Percentiles rank a stretch among this genome's conserved stretches.
These are phyloP conservation scores for Syndactyla subalaris DNA, from an alignment of 2,797 vertebrate species.

Conservation along the genomic window DNA sequence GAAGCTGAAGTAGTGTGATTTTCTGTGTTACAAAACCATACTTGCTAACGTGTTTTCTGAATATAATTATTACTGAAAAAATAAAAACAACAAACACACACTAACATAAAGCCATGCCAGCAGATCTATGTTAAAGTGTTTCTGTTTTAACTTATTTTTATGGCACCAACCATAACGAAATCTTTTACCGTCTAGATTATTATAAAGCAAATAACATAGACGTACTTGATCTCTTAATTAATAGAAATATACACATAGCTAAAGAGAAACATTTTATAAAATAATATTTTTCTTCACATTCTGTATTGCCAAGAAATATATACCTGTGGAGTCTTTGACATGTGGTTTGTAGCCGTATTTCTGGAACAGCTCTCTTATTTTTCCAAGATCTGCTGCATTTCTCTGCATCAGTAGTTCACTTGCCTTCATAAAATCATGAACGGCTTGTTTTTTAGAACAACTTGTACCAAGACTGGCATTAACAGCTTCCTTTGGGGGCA, in stretches of 20 bases:
- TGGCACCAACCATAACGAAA: background rate
- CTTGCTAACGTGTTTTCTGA: background rate
- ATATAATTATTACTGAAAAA: background rate
- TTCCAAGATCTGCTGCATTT: slow-evolving; percentile 79
- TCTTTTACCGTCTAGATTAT: background rate
- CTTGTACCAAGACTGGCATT: slow-evolving; percentile 72
- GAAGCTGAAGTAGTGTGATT: background rate
- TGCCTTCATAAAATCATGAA: slow-evolving; percentile 80
- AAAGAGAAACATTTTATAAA: background rate
- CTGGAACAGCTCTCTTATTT: slow-evolving; percentile 81
- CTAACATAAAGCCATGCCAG: background rate
- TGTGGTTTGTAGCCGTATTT: slow-evolving; percentile 85
- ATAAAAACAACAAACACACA: background rate
- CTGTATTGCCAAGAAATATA: background rate
- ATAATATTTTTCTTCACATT: background rate
- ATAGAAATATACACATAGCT: background rate
- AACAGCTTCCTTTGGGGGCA: slow-evolving; percentile 77
- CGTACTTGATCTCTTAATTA: background rate
- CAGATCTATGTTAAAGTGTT: background rate
- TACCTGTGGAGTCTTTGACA: slow-evolving; percentile 74
- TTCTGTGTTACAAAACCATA: background rate
- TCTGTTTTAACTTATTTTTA: background rate
- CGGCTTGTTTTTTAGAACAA: slow-evolving; percentile 65
- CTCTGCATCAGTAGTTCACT: slow-evolving; percentile 81
- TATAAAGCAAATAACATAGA: background rate